A percentile compares a stretch with the other conserved stretches of the same genome.
phyloP scores from a whole-genome alignment of 2,797 vertebrate genomes.

The Cephalopachus bancanus region DNA sequence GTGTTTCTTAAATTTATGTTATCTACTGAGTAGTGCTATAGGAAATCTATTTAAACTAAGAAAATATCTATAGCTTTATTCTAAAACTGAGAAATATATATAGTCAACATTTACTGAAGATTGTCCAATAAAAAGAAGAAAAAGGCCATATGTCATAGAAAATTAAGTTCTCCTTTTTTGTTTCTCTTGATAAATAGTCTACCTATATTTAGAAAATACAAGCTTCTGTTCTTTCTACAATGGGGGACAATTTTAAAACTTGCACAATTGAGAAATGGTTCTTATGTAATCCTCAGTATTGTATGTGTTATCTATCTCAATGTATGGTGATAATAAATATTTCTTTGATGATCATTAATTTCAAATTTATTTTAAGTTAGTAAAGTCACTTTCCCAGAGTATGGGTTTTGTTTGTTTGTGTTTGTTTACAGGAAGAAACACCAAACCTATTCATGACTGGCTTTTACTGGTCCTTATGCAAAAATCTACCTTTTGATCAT shows the following conservation, averaged over 20 bases:
- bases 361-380: constrained; percentile 75
- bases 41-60: constrained; percentile 54
- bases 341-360: constrained; percentile 72
- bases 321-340: constrained; percentile 54
- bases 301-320: constrained; percentile 76
- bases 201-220: constrained; percentile 69
- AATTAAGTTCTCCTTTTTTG: constrained; percentile 62
- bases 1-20: constrained; percentile 56
- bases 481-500: constrained; percentile 65
- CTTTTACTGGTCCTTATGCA: constrained; percentile 70
- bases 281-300: constrained; percentile 72
- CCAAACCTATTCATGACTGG: constrained; percentile 51
- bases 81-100: constrained; percentile 63
- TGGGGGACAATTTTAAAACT: constrained; percentile 63
- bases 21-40: constrained; percentile 8
- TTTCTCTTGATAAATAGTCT: constrained; percentile 67
- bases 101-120: constrained; percentile 61
- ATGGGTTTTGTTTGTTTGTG: constrained; percentile 19
- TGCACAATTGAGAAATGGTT: constrained; percentile 70
- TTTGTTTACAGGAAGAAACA: constrained; percentile 54
- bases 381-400: constrained; percentile 79
- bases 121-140: constrained; percentile 69
- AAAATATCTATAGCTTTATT: constrained; percentile 38
- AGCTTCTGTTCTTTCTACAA: constrained; percentile 49
- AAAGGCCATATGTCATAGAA: constrained; percentile 62